Base-by-base conservation (phyloP, 2,888 invertebrate species). In the Himalopsyche kuldschensis region DNA sequence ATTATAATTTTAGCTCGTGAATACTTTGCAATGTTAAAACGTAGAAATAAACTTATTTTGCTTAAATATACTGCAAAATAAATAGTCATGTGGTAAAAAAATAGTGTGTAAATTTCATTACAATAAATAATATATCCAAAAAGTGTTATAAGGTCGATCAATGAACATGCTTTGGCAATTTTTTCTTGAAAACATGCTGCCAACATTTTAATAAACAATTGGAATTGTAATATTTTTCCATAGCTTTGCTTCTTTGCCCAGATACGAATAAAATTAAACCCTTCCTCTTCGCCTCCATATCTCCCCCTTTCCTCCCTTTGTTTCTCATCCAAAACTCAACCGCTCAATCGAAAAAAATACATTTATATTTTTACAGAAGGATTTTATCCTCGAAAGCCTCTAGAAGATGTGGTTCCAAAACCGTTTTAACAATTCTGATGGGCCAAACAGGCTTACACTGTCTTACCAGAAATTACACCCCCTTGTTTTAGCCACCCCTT, bases 401-500 rank as follows among this genome's bases (percentile, higher is more conserved):
- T 24, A 55, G 15, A 31, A 30, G 75, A 31, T n/a, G 79, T 47
- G 78, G 63, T 79, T 69, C 78, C 75, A 41, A 63, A 41, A 78
- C 69, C 78, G 79, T 35, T 82, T 82, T 82, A 75, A 79, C 82
- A 82, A 82, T 82, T 82, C 79, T 75, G 78, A 82, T 82, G 79
- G 55, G 77, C 75, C 75, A 75, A 55, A 55, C 55, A 55, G 20
- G 75, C 75, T 75, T 75, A 75, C 75, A 4, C 30, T 31, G 55
- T 55, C 55, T 55, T 55, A 55, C n/a, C 20, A 55, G 55, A 55
- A 55, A 55, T 55, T 55, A n/a, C 3, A 48, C 55, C 55, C 55
- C 55, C 55, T 55, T 55, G 20, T 55, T 55, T 55, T 55, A 55
- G 6, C 55, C 55, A 55, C 55, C 55, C 48, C 55, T 55, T 55